These are phyloP conservation scores for Pogonomyrmex barbatus DNA, from an alignment of 1,140 invertebrate genomes.

Conservation along the genomic window DNA sequence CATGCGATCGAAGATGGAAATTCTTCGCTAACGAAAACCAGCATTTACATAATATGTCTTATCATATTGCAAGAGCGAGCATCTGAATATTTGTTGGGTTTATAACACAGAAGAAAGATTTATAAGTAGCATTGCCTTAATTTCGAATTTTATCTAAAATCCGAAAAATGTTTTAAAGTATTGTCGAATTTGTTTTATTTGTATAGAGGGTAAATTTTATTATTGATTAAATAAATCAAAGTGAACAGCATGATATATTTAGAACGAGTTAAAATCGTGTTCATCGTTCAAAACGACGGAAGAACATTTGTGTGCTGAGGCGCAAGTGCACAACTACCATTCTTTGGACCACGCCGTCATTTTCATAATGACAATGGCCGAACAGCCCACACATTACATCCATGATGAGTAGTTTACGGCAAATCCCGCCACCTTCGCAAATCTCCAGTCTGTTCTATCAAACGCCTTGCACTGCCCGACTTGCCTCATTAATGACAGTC, in stretches of 20 bases:
- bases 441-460: slow-evolving; percentile 60
- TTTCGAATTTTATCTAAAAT: neutral
- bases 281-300: neutral
- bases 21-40: neutral
- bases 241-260: neutral
- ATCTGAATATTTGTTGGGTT: slow-evolving; percentile 34
- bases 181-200: neutral
- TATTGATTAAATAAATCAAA: neutral
- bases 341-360: slow-evolving; percentile 74
- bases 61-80: slow-evolving; percentile 8
- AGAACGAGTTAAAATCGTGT: slow-evolving; percentile 34
- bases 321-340: slow-evolving; percentile 64
- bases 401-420: slow-evolving; percentile 72
- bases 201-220: neutral
- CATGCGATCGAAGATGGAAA: slow-evolving; percentile 13
- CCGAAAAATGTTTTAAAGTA: neutral
- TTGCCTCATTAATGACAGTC: slow-evolving; percentile 41
- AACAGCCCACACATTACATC: slow-evolving; percentile 72
- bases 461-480: neutral
- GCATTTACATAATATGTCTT: neutral
- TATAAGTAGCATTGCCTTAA: neutral
- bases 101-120: neutral
- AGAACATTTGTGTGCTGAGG: neutral
- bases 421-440: slow-evolving; percentile 74
- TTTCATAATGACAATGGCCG: slow-evolving; percentile 79